These are phyloP conservation scores for Nomada goodeniana DNA, from an alignment of 2,888 invertebrate species.

Conservation along the genomic window DNA sequence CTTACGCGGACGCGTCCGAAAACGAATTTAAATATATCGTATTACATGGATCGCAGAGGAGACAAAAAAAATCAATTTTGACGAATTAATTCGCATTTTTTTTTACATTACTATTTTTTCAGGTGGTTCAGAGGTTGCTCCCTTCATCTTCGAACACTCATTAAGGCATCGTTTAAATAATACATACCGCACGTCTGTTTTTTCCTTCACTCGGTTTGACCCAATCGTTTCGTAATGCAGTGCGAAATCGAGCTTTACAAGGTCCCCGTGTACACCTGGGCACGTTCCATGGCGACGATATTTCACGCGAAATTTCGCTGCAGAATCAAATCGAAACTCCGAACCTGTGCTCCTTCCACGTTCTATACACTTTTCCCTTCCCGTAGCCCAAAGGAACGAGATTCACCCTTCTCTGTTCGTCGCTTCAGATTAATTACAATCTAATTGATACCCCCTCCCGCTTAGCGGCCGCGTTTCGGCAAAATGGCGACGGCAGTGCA, in stretches of 20 bases:
- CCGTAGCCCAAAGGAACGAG: background rate
- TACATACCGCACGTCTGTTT: slow-evolving; percentile 21
- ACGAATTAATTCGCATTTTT: no score
- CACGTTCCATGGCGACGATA: slow-evolving; percentile 19
- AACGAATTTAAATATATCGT: no score
- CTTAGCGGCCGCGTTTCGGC: background rate
- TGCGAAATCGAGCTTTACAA: slow-evolving; percentile 45
- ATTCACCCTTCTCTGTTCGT: background rate
- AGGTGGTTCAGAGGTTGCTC: slow-evolving; percentile 10
- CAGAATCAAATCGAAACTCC: slow-evolving; percentile 25
- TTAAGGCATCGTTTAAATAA: slow-evolving; percentile 47
- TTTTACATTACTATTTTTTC: background rate
- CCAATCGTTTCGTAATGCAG: slow-evolving; percentile 47
- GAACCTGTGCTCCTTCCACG: no score
- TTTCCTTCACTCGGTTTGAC: background rate
- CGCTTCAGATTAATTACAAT: background rate
- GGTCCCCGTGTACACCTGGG: slow-evolving; percentile 43
- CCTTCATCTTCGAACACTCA: slow-evolving; percentile 41
- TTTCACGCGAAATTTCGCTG: background rate
- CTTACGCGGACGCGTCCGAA: background rate
- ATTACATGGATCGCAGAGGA: no score
- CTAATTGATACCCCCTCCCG: background rate
- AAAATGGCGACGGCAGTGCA: background rate
- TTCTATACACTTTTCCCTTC: no score
- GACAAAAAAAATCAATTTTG: no score